Percentiles rank a stretch among this genome's conserved stretches.
phyloP scores from a whole-genome alignment of 1,140 invertebrate genomes.

The Drosophila nigromelanica region DNA sequence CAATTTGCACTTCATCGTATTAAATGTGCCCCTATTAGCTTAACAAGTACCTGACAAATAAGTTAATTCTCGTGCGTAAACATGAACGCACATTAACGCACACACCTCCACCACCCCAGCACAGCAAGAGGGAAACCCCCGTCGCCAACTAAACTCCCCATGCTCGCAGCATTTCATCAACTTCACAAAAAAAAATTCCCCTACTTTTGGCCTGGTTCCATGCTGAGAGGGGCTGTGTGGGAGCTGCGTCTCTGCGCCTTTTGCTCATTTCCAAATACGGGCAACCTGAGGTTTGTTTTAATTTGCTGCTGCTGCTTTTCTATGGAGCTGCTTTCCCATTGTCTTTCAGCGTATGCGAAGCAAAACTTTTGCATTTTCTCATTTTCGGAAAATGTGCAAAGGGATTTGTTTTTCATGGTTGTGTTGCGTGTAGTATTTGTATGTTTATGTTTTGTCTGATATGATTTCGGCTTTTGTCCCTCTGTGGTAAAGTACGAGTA shows the following conservation, averaged over 20 bases:
- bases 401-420: slow-evolving; percentile 80
- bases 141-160: slow-evolving; percentile 26
- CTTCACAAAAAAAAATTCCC: neutral
- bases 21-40: slow-evolving; percentile 80
- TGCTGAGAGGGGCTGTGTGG: neutral
- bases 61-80: slow-evolving; percentile 79
- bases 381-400: slow-evolving; percentile 82
- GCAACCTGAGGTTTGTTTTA: slow-evolving; percentile 82
- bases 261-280: slow-evolving; percentile 80
- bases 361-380: slow-evolving; percentile 81
- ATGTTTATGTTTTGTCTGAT: slow-evolving; percentile 74
- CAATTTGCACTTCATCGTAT: slow-evolving; percentile 76
- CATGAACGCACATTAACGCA: slow-evolving; percentile 75
- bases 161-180: slow-evolving; percentile 41
- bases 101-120: neutral
- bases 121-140: slow-evolving; percentile 20
- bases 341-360: slow-evolving; percentile 60
- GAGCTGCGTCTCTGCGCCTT: slow-evolving; percentile 19
- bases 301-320: slow-evolving; percentile 79
- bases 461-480: slow-evolving; percentile 76
- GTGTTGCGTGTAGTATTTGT: slow-evolving; percentile 64
- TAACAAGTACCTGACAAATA: slow-evolving; percentile 82
- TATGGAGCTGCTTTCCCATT: slow-evolving; percentile 61
- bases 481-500: slow-evolving; percentile 23
- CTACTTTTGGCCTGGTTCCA: neutral